These are phyloP conservation scores for Drosophila tropicalis DNA, from an alignment of 1,140 invertebrate species.

Conservation along the genomic window DNA sequence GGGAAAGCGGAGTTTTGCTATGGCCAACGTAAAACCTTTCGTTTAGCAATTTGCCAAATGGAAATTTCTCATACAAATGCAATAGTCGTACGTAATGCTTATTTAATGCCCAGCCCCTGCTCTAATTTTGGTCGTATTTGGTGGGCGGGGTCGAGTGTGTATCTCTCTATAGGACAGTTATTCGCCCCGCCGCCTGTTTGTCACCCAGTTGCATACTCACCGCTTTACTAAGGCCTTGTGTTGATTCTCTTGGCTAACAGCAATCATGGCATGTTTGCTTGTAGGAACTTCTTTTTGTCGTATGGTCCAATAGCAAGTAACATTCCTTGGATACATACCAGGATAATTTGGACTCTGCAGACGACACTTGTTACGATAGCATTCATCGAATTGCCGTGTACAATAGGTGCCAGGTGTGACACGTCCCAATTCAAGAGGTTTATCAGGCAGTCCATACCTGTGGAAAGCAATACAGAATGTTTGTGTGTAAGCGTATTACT, in stretches of 20 bases:
- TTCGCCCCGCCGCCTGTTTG: neutral
- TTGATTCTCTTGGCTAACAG: conserved; percentile 88
- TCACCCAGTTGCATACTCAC: conserved; percentile 70
- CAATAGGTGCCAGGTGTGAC: conserved; percentile 94
- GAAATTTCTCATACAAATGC: conserved; percentile 79
- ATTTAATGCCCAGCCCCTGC: conserved; percentile 62
- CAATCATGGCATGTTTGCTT: conserved; percentile 94
- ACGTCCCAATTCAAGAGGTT: conserved; percentile 89
- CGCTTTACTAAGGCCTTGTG: conserved; percentile 90
- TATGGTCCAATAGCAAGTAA: conserved; percentile 92
- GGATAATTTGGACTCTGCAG: conserved; percentile 96
- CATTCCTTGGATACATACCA: conserved; percentile 94
- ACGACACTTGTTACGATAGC: conserved; percentile 91
- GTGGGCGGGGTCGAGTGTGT: conserved; percentile 20
- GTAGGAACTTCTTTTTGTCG: conserved; percentile 92
- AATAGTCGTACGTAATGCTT: conserved; percentile 64
- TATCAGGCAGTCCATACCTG: conserved; percentile 87
- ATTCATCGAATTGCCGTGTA: conserved; percentile 93
- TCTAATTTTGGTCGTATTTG: conserved; percentile 56
- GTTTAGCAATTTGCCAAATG: conserved; percentile 73
- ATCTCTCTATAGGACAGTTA: too few species aligned
- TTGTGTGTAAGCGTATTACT: neutral
- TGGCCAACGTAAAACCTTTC: conserved; percentile 38
- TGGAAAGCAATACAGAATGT: conserved; percentile 43
- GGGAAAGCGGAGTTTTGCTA: neutral